Conservation (phyloP, 2,113 vertebrate genomes). For the Oophaga pumilio region DNA sequence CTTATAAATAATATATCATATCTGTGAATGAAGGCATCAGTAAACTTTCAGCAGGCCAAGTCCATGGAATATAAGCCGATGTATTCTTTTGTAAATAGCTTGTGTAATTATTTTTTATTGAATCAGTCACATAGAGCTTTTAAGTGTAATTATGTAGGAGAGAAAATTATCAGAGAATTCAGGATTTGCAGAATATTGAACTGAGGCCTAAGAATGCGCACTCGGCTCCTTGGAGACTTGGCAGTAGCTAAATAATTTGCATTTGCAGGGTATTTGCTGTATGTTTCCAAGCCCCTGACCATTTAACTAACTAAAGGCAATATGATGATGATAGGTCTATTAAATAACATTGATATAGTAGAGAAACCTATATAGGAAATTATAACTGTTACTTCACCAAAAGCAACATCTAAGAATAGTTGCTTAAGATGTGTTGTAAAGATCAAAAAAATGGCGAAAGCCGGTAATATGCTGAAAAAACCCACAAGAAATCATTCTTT, state of each 20-base stretch:
- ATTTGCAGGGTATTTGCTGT: background rate
- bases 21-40: background rate
- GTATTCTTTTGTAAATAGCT: background rate
- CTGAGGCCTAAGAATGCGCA: background rate
- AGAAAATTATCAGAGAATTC: background rate
- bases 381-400: background rate
- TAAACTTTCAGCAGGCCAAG: background rate
- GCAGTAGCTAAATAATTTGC: background rate
- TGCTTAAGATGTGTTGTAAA: no score
- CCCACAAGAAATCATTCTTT: no score
- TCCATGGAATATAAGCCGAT: background rate
- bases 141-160: conserved; percentile 9
- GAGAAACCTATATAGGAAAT: background rate
- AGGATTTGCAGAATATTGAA: conserved; percentile 29
- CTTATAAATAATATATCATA: conserved; percentile 25
- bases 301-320: background rate
- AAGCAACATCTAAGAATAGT: no score
- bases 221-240: conserved; percentile 13
- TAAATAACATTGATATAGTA: background rate
- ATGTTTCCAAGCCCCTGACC: no score
- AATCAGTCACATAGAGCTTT: background rate
- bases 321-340: background rate
- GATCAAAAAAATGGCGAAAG: no score
- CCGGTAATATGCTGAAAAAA: no score
- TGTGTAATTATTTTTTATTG: background rate